A percentile compares a stretch with the other conserved stretches of the same genome.
These are phyloP conservation scores for Percopsis transmontana DNA, from an alignment of 2,113 vertebrate genomes.

Conservation along the genomic window DNA sequence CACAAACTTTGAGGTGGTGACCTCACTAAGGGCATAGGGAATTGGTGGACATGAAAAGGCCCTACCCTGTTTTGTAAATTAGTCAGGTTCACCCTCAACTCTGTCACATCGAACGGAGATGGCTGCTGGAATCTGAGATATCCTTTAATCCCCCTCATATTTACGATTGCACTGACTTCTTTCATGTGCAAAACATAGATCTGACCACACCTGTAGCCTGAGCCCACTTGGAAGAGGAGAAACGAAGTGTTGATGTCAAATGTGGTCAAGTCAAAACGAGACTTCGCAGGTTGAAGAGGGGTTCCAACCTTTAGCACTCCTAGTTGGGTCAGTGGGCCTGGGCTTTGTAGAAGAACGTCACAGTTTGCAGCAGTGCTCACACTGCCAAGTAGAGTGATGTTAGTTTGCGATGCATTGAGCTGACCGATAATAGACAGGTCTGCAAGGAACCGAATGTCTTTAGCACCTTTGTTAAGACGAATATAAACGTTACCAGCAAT, in stretches of 20 bases:
- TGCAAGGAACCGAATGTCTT: slow-evolving; percentile 53
- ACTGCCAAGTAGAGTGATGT: slow-evolving; percentile 48
- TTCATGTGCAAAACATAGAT: slow-evolving; percentile 66
- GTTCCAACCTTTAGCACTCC: slow-evolving; percentile 68
- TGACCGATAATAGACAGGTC: slow-evolving; percentile 64
- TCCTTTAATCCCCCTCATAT: slow-evolving; percentile 78
- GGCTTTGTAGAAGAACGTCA: slow-evolving; percentile 38
- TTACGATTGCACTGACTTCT: slow-evolving; percentile 64
- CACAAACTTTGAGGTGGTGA: slow-evolving; percentile 56
- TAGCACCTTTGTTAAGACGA: slow-evolving; percentile 44
- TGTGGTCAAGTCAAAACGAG: slow-evolving; percentile 51
- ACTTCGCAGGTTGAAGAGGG: slow-evolving; percentile 58
- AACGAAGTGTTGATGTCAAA: slow-evolving; percentile 39
- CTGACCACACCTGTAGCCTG: slow-evolving; percentile 65
- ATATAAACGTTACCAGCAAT: slow-evolving; percentile 77
- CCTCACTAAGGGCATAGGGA: slow-evolving; percentile 70
- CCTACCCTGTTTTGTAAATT: slow-evolving; percentile 61
- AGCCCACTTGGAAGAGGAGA: slow-evolving; percentile 53
- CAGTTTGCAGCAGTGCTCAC: slow-evolving; percentile 55
- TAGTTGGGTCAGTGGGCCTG: slow-evolving; percentile 47
- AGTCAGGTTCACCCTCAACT: slow-evolving; percentile 67
- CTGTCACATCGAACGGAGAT: slow-evolving; percentile 78
- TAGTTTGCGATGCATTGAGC: slow-evolving; percentile 29
- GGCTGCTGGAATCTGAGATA: slow-evolving; percentile 70
- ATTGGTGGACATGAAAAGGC: slow-evolving; percentile 75